A percentile compares a stretch with the other conserved stretches of the same genome.
These are phyloP conservation scores for Melangyna quadrimaculata DNA, from an alignment of 2,888 invertebrate genomes.

Conservation along the genomic window DNA sequence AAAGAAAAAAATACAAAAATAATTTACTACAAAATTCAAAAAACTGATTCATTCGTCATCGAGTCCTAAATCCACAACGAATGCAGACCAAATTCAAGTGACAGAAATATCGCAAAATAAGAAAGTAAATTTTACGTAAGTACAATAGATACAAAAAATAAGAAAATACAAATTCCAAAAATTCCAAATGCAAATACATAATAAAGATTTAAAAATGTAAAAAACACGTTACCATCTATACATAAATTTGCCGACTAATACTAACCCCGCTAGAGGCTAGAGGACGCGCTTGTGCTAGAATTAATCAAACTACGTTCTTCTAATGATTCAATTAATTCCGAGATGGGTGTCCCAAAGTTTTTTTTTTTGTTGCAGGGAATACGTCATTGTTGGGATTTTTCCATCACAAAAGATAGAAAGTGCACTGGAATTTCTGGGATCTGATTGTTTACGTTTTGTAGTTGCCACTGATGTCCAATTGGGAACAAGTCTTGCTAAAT, in stretches of 20 bases:
- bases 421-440: conserved; percentile 36
- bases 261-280: neutral
- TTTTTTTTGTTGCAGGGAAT: neutral
- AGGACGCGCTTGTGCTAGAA: conserved; percentile 19
- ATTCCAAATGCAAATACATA: too few species aligned
- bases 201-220: neutral
- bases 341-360: conserved; percentile 5
- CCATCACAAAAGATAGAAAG: conserved; percentile 5
- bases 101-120: conserved; percentile 25
- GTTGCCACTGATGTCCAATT: neutral
- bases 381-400: neutral
- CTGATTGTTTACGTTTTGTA: conserved; percentile 48
- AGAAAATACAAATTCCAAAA: conserved; percentile 21
- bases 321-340: conserved; percentile 43
- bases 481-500: conserved; percentile 2
- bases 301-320: conserved; percentile 46
- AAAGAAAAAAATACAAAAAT: conserved; percentile 24
- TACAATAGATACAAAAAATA: conserved; percentile 42
- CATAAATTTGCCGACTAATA: neutral
- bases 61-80: conserved; percentile 4
- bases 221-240: conserved; percentile 25
- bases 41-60: conserved; percentile 29
- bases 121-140: conserved; percentile 65
- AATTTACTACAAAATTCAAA: conserved; percentile 42
- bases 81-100: conserved; percentile 34